Evolutionary conservation across 2,888 invertebrate genomes (phyloP), one percentile per base, ranked within the genome.

Genomic region (Cataglyphis albicans): DNA sequence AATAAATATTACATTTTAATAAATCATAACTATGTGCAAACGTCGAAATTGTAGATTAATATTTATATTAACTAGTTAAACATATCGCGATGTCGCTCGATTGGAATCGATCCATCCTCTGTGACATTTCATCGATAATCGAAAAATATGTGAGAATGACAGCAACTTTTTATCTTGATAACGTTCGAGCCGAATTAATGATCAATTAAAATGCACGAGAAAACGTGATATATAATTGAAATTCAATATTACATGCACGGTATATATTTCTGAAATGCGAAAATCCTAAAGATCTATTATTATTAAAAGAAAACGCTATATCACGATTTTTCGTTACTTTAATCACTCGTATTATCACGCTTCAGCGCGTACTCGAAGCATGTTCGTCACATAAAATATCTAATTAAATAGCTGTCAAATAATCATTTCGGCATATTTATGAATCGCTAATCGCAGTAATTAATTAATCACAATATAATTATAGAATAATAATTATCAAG

Each of bases 161-260:
- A n/a, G 52, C n/a, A n/a, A 52, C n/a, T 52, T 52, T 52, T 52
- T n/a, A 52, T 52, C 7, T n/a, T n/a, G 52, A n/a, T 52, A 52
- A 1, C n/a, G n/a, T 52, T 2, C 18, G n/a, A 52, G 2, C 7
- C 7, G 52, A 52, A n/a, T 52, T 52, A 52, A 52, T 52, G 3
- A n/a, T 52, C 52, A 52, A 52, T 52, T 52, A 52, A 52, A n/a
- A 52, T n/a, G 52, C 52, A n/a, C 2, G 18, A 52, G n/a, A n/a
- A 52, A 52, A 52, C 52, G 52, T 52, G 7, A n/a, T 52, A 52
- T n/a, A 15, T 52, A n/a, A n/a, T 48, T 7, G 48, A 48, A 48
- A 48, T 52, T n/a, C n/a, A 52, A 52, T 52, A 44, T 44, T 44
- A 35, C 4, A n/a, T 2, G 44, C n/a, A n/a, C 18, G 9, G n/a